Percentiles rank a stretch among this genome's conserved stretches.
These are phyloP conservation scores for Pangasius djambal DNA, from an alignment of 2,797 vertebrate genomes.

Conservation along the genomic window DNA sequence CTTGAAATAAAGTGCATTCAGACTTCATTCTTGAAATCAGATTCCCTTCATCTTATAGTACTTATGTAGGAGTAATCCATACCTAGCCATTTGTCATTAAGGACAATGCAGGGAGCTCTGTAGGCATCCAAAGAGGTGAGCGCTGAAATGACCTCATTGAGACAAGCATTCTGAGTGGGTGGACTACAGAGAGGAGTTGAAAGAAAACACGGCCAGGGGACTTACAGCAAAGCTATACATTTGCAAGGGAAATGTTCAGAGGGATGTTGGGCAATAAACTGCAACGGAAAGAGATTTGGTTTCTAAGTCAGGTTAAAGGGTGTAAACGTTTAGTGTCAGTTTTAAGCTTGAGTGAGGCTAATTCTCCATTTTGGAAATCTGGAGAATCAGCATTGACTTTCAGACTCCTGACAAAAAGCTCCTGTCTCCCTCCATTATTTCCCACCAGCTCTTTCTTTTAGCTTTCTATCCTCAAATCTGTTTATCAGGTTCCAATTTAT, in stretches of 20 bases:
- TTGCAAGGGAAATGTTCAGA: neutral
- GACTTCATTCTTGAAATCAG: neutral
- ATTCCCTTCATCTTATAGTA: neutral
- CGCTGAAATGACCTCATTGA: constrained; percentile 16
- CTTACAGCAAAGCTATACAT: constrained; percentile 2
- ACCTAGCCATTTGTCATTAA: constrained; percentile 1
- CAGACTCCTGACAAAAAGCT: constrained; percentile 23
- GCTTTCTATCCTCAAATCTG: neutral
- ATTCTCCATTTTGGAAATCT: neutral
- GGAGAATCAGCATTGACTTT: neutral
- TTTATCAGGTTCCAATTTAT: neutral
- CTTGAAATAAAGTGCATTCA: neutral
- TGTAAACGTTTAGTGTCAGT: neutral
- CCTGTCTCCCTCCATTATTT: constrained; percentile 19
- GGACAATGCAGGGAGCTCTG: neutral
- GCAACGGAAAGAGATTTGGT: neutral
- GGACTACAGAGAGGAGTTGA: constrained; percentile 3
- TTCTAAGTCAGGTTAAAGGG: neutral
- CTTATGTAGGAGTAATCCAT: constrained; percentile 4
- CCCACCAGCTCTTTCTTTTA: neutral
- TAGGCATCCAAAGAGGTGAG: constrained; percentile 8
- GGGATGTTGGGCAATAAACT: neutral
- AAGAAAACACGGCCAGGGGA: neutral
- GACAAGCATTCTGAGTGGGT: neutral
- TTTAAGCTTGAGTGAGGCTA: neutral